Base-by-base conservation (phyloP, 2,888 invertebrate genomes). In the Synanthedon tipuliformis region DNA sequence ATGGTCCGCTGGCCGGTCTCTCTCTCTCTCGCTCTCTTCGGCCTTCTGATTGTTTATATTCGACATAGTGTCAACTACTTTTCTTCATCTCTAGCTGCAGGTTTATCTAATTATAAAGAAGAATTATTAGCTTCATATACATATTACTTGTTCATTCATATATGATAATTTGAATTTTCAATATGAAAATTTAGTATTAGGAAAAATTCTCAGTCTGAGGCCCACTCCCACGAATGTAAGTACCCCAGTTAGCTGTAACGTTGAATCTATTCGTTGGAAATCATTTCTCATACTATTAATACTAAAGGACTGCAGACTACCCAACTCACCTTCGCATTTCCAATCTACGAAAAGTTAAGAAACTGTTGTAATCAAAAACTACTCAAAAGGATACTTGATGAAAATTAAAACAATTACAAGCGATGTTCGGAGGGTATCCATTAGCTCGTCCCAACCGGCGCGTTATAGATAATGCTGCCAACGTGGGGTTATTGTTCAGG, bases 361-460 rank as follows among this genome's bases (percentile, higher is more conserved):
- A 34, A 10, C 34, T 2, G 3, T 10, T 10, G 61, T 73, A 71
- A 71, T 71, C 69, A 72, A 70, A 74, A 69, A 69, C 73, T 69
- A 64, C 73, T 73, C 70, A 64, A 66, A 66, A 65, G 65, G 68
- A 62, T 71, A 69, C 73, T 76, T 75, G 67, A 68, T 68, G 71
- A 74, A 73, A 78, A 78, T 78, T 77, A 77, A 78, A 76, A 80
- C 75, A 78, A 80, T 79, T 77, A 76, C 68, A 65, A 69, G 64
- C 69, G 71, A 73, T 63, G 62, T 63, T 74, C 70, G 69, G 69
- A 66, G 69, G 73, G 71, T 65, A 69, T 76, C 78, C 78, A 79
- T 81, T 81, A 78, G 73, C 61, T 61, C 64, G 71, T 69, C 69
- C 65, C 67, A 66, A 62, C 66, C 64, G 34, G 34, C 34, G 34